These are phyloP conservation scores for Nothoprocta pentlandii DNA, from an alignment of 2,113 vertebrate species.

Conservation along the genomic window DNA sequence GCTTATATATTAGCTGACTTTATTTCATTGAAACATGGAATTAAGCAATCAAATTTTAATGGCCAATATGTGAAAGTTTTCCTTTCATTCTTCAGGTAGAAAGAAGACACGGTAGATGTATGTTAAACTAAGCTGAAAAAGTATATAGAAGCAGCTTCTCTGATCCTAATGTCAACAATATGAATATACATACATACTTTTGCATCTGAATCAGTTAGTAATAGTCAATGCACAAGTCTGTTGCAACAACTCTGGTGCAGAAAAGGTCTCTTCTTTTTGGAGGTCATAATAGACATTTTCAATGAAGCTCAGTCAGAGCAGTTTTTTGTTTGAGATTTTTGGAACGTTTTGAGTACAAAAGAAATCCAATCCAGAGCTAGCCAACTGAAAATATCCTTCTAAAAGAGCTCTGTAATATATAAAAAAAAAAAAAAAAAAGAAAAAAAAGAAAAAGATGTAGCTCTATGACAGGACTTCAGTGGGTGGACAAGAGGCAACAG, in stretches of 20 bases:
- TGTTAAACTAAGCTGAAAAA: not conserved
- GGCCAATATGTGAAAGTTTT: not conserved
- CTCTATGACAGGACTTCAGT: not conserved
- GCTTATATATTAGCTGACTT: not conserved
- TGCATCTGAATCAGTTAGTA: not conserved
- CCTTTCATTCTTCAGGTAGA: not conserved
- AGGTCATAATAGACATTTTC: not conserved
- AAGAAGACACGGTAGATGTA: not conserved
- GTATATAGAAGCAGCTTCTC: not conserved
- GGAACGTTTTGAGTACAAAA: not conserved
- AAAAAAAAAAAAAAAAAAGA: not conserved
- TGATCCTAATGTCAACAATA: not conserved
- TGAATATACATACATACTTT: not conserved
- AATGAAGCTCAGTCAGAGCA: not conserved
- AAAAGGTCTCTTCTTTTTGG: not conserved
- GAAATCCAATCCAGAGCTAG: not conserved
- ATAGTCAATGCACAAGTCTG: not conserved
- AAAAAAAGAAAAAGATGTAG: not conserved
- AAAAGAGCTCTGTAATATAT: not conserved
- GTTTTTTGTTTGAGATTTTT: not conserved
- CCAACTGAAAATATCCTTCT: not conserved
- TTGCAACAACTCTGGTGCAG: not conserved
- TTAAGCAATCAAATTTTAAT: not conserved
- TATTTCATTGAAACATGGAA: not conserved
- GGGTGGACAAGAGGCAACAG: not conserved